Base-by-base conservation (phyloP, 2,113 vertebrate species). In the Felis catus region DNA sequence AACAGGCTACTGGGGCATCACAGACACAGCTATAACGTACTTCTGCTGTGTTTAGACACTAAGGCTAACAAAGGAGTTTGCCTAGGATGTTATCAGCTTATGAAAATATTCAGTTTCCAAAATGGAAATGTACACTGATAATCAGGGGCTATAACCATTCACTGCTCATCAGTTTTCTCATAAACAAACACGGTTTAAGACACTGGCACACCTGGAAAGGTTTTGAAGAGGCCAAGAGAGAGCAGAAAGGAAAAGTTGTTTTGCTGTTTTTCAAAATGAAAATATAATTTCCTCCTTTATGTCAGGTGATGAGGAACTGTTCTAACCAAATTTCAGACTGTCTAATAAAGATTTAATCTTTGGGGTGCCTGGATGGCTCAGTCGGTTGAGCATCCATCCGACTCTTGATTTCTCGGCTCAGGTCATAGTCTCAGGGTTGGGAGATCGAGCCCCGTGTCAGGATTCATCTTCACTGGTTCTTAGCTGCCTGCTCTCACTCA, bases 321-420 rank as follows among this genome's bases (percentile, higher is more conserved):
- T 79, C 29, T 89, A 84, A 83, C 25, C 25, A 78, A 91, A 82
- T 31, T 94, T 97, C 58, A 91, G n/a, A 83, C 41, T 94, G 18
- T 80, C 74, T 51, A 80, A 18, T 97, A 53, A 84, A 96, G 39
- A 91, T 16, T 71, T 29, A 79, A 36, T 51, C 48, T 61, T 61
- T 8, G 21, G 58, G 58, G 58, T 19, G 7, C 8, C 58, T 61
- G 58, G 55, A 25, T 61, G 58, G 58, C 58, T 61, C 58, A 61
- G 58, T 9, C 9, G 58, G 58, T 23, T 23, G 58, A 61, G 21
- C 58, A 8, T 61, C 58, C 18, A 18, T 61, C 58, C 8, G 21
- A 23, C 58, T 61, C 58, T 61, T 3, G 58, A 61, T 61, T 23
- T 61, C 21, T 61, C 21, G 21, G 58, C 58, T 61, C 58, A 61